Conservation (phyloP, 2,113 vertebrate species). For the Dipodomys merriami region DNA sequence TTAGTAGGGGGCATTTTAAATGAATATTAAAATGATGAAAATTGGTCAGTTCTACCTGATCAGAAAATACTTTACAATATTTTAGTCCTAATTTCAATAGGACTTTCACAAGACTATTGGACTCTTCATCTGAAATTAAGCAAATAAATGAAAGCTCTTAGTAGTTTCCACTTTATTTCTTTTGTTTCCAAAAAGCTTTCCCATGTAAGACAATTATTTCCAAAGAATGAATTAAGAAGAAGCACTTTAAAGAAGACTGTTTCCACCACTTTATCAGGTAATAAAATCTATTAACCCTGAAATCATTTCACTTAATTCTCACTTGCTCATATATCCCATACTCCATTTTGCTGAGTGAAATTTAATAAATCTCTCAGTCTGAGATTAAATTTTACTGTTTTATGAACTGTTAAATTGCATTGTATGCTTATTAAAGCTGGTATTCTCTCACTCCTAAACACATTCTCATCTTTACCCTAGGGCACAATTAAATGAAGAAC, state of each 20-base stretch:
- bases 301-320: constrained; percentile 89
- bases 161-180: constrained; percentile 48
- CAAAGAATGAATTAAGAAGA: constrained; percentile 92
- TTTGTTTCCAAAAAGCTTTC: constrained; percentile 86
- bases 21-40: not conserved
- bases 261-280: constrained; percentile 86
- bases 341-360: constrained; percentile 86
- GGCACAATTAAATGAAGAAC: constrained; percentile 78
- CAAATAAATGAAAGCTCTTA: constrained; percentile 59
- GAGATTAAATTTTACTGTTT: constrained; percentile 92
- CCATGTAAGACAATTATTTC: constrained; percentile 91
- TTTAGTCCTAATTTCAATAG: constrained; percentile 48
- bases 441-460: constrained; percentile 84
- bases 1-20: constrained; percentile 37
- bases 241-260: constrained; percentile 85
- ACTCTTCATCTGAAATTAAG: constrained; percentile 63
- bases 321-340: constrained; percentile 84
- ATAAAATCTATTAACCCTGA: constrained; percentile 92
- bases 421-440: constrained; percentile 86
- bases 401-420: constrained; percentile 94
- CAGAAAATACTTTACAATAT: constrained; percentile 52
- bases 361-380: constrained; percentile 91
- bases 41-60: not conserved
- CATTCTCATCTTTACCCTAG: constrained; percentile 72
- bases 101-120: constrained; percentile 44